These are phyloP conservation scores for Thymelicus sylvestris DNA, from an alignment of 2,888 invertebrate species.

Conservation along the genomic window DNA sequence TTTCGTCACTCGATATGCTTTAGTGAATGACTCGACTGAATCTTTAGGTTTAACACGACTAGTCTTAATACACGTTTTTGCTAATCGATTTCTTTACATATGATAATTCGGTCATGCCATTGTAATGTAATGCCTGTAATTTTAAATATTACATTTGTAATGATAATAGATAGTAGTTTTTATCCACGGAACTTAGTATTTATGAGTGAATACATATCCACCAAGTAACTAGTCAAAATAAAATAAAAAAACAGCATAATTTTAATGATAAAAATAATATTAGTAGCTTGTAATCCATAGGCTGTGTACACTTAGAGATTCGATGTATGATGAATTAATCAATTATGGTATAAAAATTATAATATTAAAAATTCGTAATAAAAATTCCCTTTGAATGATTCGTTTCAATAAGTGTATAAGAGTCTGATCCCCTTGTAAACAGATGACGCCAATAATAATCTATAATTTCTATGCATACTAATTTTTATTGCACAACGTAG, in stretches of 20 bases:
- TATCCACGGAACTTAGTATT: slow-evolving; percentile 53
- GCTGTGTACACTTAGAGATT: slow-evolving; percentile 49
- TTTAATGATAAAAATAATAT: slow-evolving; percentile 44
- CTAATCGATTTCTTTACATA: slow-evolving; percentile 46
- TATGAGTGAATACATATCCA: slow-evolving; percentile 70
- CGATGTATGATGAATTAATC: slow-evolving; percentile 38
- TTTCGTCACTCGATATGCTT: slow-evolving; percentile 53
- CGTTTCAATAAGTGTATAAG: slow-evolving; percentile 47
- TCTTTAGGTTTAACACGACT: slow-evolving; percentile 67
- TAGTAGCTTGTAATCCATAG: slow-evolving; percentile 50
- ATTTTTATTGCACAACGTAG: slow-evolving; percentile 31
- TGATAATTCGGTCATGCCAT: slow-evolving; percentile 43
- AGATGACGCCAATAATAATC: slow-evolving; percentile 17
- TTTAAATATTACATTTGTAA: slow-evolving; percentile 54
- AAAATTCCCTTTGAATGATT: slow-evolving; percentile 22
- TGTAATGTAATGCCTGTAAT: slow-evolving; percentile 50
- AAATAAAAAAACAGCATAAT: slow-evolving; percentile 38
- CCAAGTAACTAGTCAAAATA: slow-evolving; percentile 63
- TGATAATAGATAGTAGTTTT: slow-evolving; percentile 52
- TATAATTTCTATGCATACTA: slow-evolving; percentile 24
- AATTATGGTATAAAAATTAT: slow-evolving; percentile 30
- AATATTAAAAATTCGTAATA: slow-evolving; percentile 29
- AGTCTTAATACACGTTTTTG: slow-evolving; percentile 62
- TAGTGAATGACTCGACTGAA: slow-evolving; percentile 72
- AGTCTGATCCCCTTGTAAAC: slow-evolving; percentile 38